Conservation (phyloP, 2,888 invertebrate species). For the Ceriagrion tenellum region DNA sequence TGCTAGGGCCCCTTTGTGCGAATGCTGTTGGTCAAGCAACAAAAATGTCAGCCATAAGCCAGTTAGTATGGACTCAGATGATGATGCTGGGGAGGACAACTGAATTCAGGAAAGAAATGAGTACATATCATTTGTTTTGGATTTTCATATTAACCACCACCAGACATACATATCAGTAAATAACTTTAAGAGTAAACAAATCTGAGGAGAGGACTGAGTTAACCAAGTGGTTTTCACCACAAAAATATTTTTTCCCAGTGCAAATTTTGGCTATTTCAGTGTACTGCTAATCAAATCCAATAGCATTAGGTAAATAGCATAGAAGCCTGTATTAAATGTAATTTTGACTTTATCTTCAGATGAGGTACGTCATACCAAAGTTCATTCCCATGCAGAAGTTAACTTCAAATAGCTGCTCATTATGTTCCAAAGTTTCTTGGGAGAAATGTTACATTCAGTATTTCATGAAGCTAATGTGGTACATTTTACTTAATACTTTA, state of each 20-base stretch:
- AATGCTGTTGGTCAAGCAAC: slow-evolving; percentile 50
- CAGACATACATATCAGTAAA: slow-evolving; percentile 34
- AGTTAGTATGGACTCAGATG: slow-evolving; percentile 58
- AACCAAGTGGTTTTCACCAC: not conserved
- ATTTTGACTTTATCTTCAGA: not conserved
- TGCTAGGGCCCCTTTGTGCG: slow-evolving; percentile 29
- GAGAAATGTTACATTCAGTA: not conserved
- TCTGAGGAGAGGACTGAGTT: not conserved
- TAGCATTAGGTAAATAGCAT: slow-evolving; percentile 26
- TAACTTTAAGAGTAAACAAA: not conserved
- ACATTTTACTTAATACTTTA: not conserved
- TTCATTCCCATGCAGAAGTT: not conserved
- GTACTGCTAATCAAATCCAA: not conserved
- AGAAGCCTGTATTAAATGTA: not conserved
- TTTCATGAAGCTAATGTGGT: not conserved
- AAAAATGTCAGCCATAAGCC: slow-evolving; percentile 43
- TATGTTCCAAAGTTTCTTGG: not conserved
- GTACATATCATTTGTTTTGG: slow-evolving; percentile 35
- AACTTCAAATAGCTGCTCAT: not conserved
- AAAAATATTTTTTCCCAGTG: slow-evolving; percentile 26
- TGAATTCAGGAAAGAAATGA: not conserved
- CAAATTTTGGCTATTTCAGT: slow-evolving; percentile 2
- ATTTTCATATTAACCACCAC: slow-evolving; percentile 16
- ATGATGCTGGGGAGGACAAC: slow-evolving; percentile 39
- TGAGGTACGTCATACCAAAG: not conserved